Evolutionary conservation across 2,113 vertebrate genomes (phyloP).

Genomic region (Sorex fumeus): DNA sequence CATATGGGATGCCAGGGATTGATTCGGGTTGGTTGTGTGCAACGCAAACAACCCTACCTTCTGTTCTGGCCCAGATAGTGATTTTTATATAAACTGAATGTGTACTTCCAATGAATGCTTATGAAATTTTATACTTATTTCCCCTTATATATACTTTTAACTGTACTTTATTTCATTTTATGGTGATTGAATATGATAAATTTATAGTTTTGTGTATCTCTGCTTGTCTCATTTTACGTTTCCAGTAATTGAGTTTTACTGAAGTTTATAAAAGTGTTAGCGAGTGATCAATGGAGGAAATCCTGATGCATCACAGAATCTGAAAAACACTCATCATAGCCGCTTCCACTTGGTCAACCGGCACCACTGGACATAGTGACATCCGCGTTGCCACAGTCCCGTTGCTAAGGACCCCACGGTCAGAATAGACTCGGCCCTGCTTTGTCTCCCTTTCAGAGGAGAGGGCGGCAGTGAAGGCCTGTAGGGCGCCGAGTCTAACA

Average conservation of each 20-base stretch:
- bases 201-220: neutral
- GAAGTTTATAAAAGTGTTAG: conserved; percentile 34
- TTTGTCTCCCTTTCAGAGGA: too few relatives aligned
- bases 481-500: too few relatives aligned
- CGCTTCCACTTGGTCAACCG: neutral
- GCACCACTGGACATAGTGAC: too few relatives aligned
- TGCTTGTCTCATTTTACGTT: conserved; percentile 47
- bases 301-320: neutral
- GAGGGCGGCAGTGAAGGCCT: too few relatives aligned
- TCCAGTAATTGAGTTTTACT: conserved; percentile 37
- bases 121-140: conserved; percentile 14
- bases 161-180: conserved; percentile 57
- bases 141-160: neutral
- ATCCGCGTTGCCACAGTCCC: too few relatives aligned
- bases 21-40: too few relatives aligned
- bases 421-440: too few relatives aligned
- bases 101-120: neutral
- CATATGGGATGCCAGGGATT: too few relatives aligned
- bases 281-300: neutral
- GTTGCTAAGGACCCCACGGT: too few relatives aligned
- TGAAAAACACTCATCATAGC: conserved; percentile 17
- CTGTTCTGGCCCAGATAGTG: neutral
- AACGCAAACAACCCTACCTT: too few relatives aligned
- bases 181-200: conserved; percentile 6
- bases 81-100: conserved; percentile 38